Evolutionary conservation across 2,888 invertebrate genomes (phyloP).

Genomic region (Aleiodes leptofemur): DNA sequence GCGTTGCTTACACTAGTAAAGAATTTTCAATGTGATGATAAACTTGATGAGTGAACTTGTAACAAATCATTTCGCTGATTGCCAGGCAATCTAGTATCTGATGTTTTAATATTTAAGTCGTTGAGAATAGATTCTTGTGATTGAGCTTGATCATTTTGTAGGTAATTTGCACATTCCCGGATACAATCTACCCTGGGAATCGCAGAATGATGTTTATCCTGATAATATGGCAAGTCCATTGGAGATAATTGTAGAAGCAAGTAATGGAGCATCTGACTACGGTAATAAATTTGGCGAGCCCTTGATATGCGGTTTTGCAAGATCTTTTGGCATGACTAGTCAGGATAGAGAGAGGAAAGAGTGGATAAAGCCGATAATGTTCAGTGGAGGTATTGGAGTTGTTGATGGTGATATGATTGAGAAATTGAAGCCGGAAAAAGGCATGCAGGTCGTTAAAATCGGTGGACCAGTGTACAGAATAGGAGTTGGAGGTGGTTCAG

Average conservation of each 20-base stretch:
- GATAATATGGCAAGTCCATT: conserved; percentile 92
- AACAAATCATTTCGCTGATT: no score
- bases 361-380: conserved; percentile 99
- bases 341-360: conserved; percentile 81
- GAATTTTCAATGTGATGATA: no score
- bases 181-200: conserved; percentile 94
- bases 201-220: conserved; percentile 82
- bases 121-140: no score
- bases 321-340: conserved; percentile 90
- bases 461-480: conserved; percentile 99
- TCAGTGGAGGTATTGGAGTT: conserved; percentile 95
- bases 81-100: no score
- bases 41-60: no score
- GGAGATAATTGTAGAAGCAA: conserved; percentile 95
- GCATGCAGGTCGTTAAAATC: conserved; percentile 94
- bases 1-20: no score
- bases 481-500: conserved; percentile 99
- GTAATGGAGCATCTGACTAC: conserved; percentile 98
- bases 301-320: conserved; percentile 91
- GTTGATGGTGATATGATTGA: conserved; percentile 89
- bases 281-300: conserved; percentile 99
- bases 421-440: conserved; percentile 86
- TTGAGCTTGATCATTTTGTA: no score
- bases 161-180: conserved; percentile 93
- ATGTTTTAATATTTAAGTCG: no score